phyloP scores from a whole-genome alignment of 1,140 invertebrate species.

The Eriocheir sinensis region DNA sequence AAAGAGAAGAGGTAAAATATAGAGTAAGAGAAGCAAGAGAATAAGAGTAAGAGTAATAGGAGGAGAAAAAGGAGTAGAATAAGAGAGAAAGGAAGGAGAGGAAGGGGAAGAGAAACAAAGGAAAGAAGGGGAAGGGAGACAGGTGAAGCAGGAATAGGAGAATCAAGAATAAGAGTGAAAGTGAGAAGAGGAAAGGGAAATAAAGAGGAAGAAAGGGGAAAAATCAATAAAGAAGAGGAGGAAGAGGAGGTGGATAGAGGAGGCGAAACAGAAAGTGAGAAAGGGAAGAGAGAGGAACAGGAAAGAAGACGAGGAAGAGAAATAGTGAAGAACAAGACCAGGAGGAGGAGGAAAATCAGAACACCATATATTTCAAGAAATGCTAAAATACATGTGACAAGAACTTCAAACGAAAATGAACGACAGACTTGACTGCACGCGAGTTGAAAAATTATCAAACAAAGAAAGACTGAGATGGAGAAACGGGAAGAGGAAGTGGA shows the following conservation, averaged over 20 bases:
- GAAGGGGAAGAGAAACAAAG: background rate
- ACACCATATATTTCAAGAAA: background rate
- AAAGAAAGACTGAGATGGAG: too few species aligned
- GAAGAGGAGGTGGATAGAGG: background rate
- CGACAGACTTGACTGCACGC: too few species aligned
- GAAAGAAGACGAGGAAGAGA: background rate
- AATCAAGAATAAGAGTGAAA: background rate
- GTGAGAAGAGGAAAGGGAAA: background rate
- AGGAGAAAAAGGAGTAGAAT: background rate
- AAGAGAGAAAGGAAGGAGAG: background rate
- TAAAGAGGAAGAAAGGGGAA: background rate
- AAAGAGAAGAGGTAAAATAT: too few species aligned
- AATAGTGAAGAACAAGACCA: background rate
- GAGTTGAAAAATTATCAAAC: too few species aligned
- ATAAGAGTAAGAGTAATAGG: background rate
- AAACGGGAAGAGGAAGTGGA: background rate
- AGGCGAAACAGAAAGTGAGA: background rate
- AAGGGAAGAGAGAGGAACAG: background rate
- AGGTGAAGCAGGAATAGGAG: background rate
- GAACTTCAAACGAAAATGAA: background rate
- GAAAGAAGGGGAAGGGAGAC: background rate
- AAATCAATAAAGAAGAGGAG: background rate
- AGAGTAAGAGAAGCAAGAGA: background rate
- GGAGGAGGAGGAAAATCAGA: background rate
- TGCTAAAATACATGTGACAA: background rate